Base-by-base conservation (phyloP, 2,888 invertebrate genomes). In the Cheilosia urbana region DNA sequence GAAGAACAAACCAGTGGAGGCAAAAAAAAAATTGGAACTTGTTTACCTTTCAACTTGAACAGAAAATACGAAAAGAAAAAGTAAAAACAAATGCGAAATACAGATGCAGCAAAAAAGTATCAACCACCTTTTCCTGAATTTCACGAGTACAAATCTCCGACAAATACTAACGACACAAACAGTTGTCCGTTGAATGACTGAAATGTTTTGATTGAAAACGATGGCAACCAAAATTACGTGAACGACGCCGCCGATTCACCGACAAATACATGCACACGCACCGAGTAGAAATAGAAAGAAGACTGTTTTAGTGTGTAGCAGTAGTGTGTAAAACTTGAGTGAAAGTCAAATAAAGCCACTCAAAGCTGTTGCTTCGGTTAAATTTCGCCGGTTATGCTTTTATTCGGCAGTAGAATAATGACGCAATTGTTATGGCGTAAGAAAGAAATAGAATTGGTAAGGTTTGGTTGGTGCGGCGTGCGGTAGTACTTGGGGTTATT, bases 131-230 rank as follows among this genome's bases (percentile, higher is more conserved):
- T 24, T 69, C 11, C 4, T 9, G 19, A 47, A 79, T 53, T 49
- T 63, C 45, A 72, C 72, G 24, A 73, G 69, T 62, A 53, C 57
- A 55, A 57, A 27, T 13, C 19, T 24, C n/a, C 55, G 47, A 13
- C 77, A n/a, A 37, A n/a, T 47, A 21, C 60, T 27, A 60, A 58
- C 84, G 65, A 79, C 65, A 75, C 45, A 71, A 80, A 49, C 42
- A 79, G 75, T 76, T 79, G 65, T 55, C 42, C 84, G 75, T 76
- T 79, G 65, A 80, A 79, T 76, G 84, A 80, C 69, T 84, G 80
- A 69, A 75, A 37, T 63, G 71, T 58, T 80, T 80, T 71, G 80
- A 76, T 84, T 80, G 49, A 75, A 84, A 79, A 47, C 63, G 79
- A 73, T 53, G 79, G 73, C 79, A 80, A 80, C 66, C 66, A 63